Conservation (phyloP, 2,888 invertebrate species). For the Thalpophila matura region DNA sequence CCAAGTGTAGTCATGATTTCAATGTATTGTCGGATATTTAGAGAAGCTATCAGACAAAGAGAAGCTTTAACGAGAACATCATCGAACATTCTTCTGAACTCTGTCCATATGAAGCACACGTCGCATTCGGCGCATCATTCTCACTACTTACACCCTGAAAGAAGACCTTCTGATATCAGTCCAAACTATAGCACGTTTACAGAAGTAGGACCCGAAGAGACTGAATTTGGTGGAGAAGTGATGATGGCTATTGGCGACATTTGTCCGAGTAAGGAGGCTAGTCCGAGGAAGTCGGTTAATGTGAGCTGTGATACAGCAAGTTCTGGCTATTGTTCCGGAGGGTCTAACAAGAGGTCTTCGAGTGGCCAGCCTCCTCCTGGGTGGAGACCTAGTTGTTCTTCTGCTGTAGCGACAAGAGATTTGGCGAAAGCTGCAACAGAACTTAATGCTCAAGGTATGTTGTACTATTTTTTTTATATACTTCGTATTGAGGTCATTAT, state of each 20-base stretch:
- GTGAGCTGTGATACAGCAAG: slow-evolving; percentile 89
- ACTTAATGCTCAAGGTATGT: slow-evolving; percentile 93
- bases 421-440: slow-evolving; percentile 92
- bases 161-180: slow-evolving; percentile 86
- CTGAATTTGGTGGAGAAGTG: slow-evolving; percentile 83
- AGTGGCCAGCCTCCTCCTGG: slow-evolving; percentile 89
- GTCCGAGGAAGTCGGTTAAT: slow-evolving; percentile 88
- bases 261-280: slow-evolving; percentile 87
- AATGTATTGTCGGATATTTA: slow-evolving; percentile 96
- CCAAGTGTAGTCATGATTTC: slow-evolving; percentile 97
- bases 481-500: neutral
- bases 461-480: neutral
- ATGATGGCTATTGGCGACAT: slow-evolving; percentile 85
- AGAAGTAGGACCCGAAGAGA: slow-evolving; percentile 87
- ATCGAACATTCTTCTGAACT: slow-evolving; percentile 95
- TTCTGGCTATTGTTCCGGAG: slow-evolving; percentile 88
- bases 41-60: slow-evolving; percentile 95
- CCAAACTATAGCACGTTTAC: slow-evolving; percentile 89
- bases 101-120: slow-evolving; percentile 95
- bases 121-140: slow-evolving; percentile 93
- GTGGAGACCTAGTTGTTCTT: slow-evolving; percentile 91
- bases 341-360: slow-evolving; percentile 86
- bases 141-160: slow-evolving; percentile 85
- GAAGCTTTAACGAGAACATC: slow-evolving; percentile 96
- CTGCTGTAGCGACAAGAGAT: slow-evolving; percentile 90